Evolutionary conservation across 2,797 vertebrate genomes (phyloP), one percentile per base, ranked within the genome.

Genomic region (Rachycentron canadum): DNA sequence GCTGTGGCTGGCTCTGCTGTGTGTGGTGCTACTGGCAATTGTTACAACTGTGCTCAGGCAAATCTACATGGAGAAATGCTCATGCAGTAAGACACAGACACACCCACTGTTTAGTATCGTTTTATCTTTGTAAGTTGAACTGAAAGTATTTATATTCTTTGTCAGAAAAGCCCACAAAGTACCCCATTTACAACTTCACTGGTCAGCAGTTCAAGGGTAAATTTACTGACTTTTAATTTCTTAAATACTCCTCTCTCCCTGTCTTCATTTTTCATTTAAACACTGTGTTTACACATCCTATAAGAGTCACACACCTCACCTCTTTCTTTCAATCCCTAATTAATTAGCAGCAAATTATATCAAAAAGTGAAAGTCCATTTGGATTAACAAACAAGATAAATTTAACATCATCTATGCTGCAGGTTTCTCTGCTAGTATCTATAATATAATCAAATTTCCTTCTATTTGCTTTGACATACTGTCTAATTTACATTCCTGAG

Each of bases 1-100:
- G 53, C 78, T 92, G 68, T 97, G 96, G 96, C 82, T 98, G 73
- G 56, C 79, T 84, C 93, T 98, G 81, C 81, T 97, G 79, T 60
- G 91, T 43, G 57, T 93, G 45, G 86, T 96, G 75, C 79, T 97
- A 77, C 64, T 96, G 78, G 68, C 90, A 73, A 86, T 94, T n/a
- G 2, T 95, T 76, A 86, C 81, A 23, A 3, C 83, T 0, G 85
- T 94, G 67, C 34, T 94, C 28, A 62, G 79, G 79, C 86, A 94
- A 86, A 86, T 96, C 75, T 79, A 91, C 77, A 73, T 55, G 38
- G 65, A 13, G 25, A 80, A 5, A 36, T 2, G 0, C 38, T 32
- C 25, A n/a, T 16, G n/a, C 52, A 75, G 94, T 94, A 89, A 94
- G 92, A 80, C 60, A 49, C 8, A 38, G 6, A 23, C 7, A 13